Evolutionary conservation across 2,113 vertebrate species (phyloP), one percentile per base, ranked within the genome.

Genomic region (Melanerpes aurifrons): DNA sequence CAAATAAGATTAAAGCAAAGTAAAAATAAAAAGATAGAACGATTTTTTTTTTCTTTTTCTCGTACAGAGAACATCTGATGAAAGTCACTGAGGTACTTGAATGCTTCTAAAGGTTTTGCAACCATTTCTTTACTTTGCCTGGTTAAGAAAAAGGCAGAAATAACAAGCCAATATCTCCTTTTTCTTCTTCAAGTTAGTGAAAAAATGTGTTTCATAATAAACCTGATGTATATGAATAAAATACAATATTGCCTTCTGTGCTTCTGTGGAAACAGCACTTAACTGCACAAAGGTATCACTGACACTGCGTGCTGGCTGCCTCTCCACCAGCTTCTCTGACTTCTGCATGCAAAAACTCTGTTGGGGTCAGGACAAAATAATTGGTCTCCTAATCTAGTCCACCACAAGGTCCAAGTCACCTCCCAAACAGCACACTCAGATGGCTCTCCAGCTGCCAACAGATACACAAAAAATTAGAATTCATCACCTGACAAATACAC

Each of bases 1-100:
- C 99, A 99, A 98, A 98, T 98, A 98, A 99, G 99, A 99, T 99
- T 99, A 99, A 99, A 99, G 99, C 98, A 98, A 98, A 98, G 98
- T 98, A 99, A 98, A 98, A 98, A 98, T 98, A 98, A 98, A 98
- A 98, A 98, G 98, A 99, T 98, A 98, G 98, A 99, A 99, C 89
- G 94, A 93, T 97, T 97, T 98, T 97, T 91, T 74, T 96, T 96
- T 92, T 73, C 95, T 95, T 97, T 97, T 97, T 97, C 97, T 97
- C 97, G 98, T 97, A 98, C 98, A 98, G 98, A 97, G 97, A 98
- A 98, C 98, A 96, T 98, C 98, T 98, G 98, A 99, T 98, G 98
- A 99, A 98, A 98, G 98, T 97, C 96, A 97, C 96, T 2, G 80
- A 98, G 97, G 96, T 97, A 97, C 98, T 97, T 97, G 97, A 98